Evolutionary conservation across 1,140 invertebrate species (phyloP), one percentile per base, ranked within the genome.

Genomic region (Stenopsyche tienmushanensis): DNA sequence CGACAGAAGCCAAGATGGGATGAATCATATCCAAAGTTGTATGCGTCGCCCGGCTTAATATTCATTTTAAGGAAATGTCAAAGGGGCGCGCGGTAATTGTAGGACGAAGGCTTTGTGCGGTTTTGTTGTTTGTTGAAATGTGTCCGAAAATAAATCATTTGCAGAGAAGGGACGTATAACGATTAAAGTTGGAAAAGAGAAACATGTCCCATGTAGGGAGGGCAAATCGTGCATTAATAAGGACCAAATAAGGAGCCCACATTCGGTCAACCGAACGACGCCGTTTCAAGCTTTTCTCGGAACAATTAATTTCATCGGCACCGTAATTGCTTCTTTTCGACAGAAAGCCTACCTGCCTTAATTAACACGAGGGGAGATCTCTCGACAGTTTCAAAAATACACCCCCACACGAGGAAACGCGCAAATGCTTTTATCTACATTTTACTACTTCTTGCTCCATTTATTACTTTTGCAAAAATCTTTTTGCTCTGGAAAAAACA

Each of bases 81-180:
- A n/a, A n/a, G n/a, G n/a, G n/a, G n/a, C n/a, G n/a, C n/a, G n/a
- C n/a, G n/a, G n/a, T n/a, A n/a, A n/a, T n/a, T n/a, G n/a, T n/a
- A n/a, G 13, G 5, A 47, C 44, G 8, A 8, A 18, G 44, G 44
- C 44, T 9, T 47, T 47, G 44, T 47, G 17, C 44, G 7, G n/a
- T n/a, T n/a, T n/a, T n/a, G 44, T 47, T 18, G 44, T 18, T 15
- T 5, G 44, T 47, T 13, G 10, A 15, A 20, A 15, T 13, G 10
- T 5, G 20, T 26, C 23, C 62, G 21, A 57, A 65, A 58, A 65
- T 65, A 65, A 65, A 65, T 65, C 63, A 65, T 65, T 58, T 58
- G 8, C 45, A 45, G 63, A 49, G 53, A 41, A 29, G 24, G 53
- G 24, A 17, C 63, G 29, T 39, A 25, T 1, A 52, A 34, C 63